These are phyloP conservation scores for Cricetomys ansorgei DNA, from an alignment of 2,113 vertebrate genomes.

Conservation along the genomic window DNA sequence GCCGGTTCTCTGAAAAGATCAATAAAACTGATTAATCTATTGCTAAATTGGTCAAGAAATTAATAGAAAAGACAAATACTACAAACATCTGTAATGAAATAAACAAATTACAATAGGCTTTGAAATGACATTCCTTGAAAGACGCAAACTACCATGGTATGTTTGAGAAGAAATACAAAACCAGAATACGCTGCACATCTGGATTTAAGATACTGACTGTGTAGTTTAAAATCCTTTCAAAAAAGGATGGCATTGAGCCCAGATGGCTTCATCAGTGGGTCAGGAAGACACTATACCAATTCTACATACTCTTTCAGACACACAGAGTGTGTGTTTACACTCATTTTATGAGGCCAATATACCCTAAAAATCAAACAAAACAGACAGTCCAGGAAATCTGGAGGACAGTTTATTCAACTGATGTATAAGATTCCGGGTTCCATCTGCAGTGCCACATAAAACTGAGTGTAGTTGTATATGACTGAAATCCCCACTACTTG, in stretches of 20 bases:
- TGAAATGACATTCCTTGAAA: conserved; percentile 20
- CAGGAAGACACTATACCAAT: not conserved
- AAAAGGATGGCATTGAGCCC: not conserved
- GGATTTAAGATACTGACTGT: not conserved
- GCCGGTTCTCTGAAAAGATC: not conserved
- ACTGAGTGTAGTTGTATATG: not conserved
- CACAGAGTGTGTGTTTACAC: too few relatives aligned
- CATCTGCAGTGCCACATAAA: not conserved
- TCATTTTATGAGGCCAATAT: not conserved
- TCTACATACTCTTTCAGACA: not conserved
- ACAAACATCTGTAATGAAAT: not conserved
- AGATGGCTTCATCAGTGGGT: not conserved
- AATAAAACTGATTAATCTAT: not conserved
- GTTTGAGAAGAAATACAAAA: not conserved
- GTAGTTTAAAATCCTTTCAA: not conserved
- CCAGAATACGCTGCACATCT: not conserved
- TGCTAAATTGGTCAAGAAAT: not conserved
- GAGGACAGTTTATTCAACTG: not conserved
- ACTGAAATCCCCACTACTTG: not conserved
- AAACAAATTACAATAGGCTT: not conserved
- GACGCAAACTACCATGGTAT: not conserved
- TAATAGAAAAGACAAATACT: not conserved
- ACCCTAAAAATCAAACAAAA: not conserved
- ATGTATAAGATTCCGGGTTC: not conserved
- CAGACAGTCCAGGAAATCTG: not conserved